A percentile compares a stretch with the other conserved stretches of the same genome.
Conservation (phyloP, 2,113 vertebrate genomes). For the Myiozetetes cayanensis region DNA sequence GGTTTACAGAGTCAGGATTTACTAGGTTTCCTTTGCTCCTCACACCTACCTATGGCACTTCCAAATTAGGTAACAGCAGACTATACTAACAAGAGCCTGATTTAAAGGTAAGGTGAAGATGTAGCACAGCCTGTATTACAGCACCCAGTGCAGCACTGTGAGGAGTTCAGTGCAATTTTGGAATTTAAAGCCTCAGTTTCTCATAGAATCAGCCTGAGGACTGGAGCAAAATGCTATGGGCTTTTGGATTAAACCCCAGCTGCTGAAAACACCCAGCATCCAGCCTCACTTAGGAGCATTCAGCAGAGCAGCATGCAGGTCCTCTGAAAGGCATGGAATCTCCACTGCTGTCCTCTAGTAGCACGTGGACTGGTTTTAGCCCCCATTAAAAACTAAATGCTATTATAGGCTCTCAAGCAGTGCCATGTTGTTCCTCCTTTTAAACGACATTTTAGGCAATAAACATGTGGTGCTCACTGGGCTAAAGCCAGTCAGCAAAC, state of each 20-base stretch:
- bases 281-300: background rate
- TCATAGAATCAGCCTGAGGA: background rate
- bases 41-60: background rate
- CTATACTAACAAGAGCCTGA: background rate
- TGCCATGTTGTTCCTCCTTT: background rate
- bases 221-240: background rate
- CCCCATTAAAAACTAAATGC: background rate
- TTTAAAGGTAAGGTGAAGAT: background rate
- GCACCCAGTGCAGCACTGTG: background rate
- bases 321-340: background rate
- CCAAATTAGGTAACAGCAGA: background rate
- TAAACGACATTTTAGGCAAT: background rate
- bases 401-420: background rate
- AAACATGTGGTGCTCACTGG: background rate
- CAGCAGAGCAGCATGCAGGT: background rate
- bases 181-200: background rate
- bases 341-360: background rate
- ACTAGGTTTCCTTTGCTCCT: background rate
- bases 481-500: background rate
- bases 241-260: background rate
- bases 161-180: fast-evolving
- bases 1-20: background rate
- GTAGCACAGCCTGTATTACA: background rate
- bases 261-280: background rate
- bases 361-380: background rate